Conservation (phyloP, 2,797 vertebrate species). For the Mastacembelus armatus region DNA sequence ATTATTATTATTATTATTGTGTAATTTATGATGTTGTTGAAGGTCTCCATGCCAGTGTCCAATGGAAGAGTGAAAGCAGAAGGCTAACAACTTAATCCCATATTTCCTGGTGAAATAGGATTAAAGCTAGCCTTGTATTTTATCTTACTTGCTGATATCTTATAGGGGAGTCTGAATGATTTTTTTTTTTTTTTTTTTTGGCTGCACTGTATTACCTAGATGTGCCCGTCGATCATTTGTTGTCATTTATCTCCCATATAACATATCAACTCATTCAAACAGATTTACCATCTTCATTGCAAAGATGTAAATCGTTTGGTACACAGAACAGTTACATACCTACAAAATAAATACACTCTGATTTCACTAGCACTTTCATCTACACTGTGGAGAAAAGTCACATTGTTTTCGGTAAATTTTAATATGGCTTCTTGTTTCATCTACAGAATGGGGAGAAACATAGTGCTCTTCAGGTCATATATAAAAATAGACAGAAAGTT, state of each 20-base stretch:
- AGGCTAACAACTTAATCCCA: slow-evolving; percentile 77
- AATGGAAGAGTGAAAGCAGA: slow-evolving; percentile 87
- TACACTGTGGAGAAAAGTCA: slow-evolving; percentile 74
- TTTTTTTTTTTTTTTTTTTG: background rate
- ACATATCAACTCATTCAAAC: slow-evolving; percentile 57
- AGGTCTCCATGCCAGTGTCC: slow-evolving; percentile 71
- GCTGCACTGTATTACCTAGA: background rate
- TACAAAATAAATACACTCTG: slow-evolving; percentile 72
- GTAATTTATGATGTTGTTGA: slow-evolving; percentile 31
- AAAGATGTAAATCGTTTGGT: slow-evolving; percentile 73
- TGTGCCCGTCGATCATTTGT: background rate
- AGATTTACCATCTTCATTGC: slow-evolving; percentile 67
- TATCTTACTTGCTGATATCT: slow-evolving; percentile 63
- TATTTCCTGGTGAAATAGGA: slow-evolving; percentile 83
- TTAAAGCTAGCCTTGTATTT: slow-evolving; percentile 80
- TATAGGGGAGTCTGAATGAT: slow-evolving; percentile 73
- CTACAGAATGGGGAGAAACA: slow-evolving; percentile 80
- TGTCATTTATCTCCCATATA: slow-evolving; percentile 72
- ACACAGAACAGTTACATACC: slow-evolving; percentile 36
- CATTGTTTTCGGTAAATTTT: slow-evolving; percentile 49
- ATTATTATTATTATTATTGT: too few relatives aligned
- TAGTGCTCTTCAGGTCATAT: slow-evolving; percentile 22
- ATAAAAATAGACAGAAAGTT: background rate
- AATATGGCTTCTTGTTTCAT: slow-evolving; percentile 74
- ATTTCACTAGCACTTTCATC: slow-evolving; percentile 84